A percentile compares a stretch with the other conserved stretches of the same genome.
Evolutionary conservation across 2,888 invertebrate genomes (phyloP).

Genomic region (Sturmia bella): DNA sequence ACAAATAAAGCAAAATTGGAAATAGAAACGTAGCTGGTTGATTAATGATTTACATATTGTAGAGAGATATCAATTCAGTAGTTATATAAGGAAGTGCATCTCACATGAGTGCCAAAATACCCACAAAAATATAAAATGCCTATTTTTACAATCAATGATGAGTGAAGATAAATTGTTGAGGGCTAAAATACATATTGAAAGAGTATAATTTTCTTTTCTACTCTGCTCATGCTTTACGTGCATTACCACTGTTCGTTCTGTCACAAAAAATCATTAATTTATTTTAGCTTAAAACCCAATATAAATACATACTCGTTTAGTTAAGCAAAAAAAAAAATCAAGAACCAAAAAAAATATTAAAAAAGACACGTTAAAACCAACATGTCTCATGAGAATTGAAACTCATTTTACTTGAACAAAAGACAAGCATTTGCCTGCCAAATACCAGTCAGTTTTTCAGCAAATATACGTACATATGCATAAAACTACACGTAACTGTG

Average conservation of each 20-base stretch:
- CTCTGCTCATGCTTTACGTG: neutral
- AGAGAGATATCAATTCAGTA: too few relatives aligned
- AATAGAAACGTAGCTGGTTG: too few relatives aligned
- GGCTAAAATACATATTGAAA: too few relatives aligned
- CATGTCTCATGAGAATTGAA: constrained; percentile 59
- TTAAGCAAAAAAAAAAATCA: constrained; percentile 1
- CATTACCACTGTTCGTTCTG: constrained; percentile 14
- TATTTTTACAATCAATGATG: too few relatives aligned
- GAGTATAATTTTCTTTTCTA: too few relatives aligned
- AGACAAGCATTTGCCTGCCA: constrained; percentile 53
- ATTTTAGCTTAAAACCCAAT: constrained; percentile 38
- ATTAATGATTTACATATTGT: too few relatives aligned
- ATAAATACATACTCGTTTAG: constrained; percentile 37
- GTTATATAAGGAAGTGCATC: too few relatives aligned
- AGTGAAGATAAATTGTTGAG: too few relatives aligned
- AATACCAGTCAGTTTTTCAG: constrained; percentile 22
- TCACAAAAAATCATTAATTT: constrained; percentile 23
- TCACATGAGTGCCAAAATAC: too few relatives aligned
- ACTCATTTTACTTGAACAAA: constrained; percentile 54
- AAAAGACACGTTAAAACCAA: constrained; percentile 27
- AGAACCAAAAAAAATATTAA: neutral
- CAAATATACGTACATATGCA: constrained; percentile 2
- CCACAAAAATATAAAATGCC: too few relatives aligned
- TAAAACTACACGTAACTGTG: too few relatives aligned
- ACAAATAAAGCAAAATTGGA: too few relatives aligned